A percentile compares a stretch with the other conserved stretches of the same genome.
Conservation (phyloP, 1,140 invertebrate genomes). For the Linepithema humile region DNA sequence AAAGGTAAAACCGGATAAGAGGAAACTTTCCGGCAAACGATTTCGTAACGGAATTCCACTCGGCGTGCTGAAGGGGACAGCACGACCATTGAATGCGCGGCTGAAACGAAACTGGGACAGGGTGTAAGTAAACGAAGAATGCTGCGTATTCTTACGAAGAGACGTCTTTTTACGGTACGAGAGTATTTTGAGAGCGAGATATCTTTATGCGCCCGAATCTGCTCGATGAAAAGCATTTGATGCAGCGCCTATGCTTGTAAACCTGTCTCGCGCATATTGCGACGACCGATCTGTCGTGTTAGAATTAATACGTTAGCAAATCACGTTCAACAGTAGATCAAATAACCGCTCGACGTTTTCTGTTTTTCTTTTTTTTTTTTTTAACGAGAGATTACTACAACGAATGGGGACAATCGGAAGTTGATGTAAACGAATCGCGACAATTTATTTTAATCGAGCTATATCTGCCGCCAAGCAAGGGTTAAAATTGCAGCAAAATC, state of each 20-base stretch:
- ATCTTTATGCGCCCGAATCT: constrained; percentile 1
- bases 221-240: not conserved
- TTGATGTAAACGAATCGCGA: constrained; percentile 27
- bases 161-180: constrained; percentile 20
- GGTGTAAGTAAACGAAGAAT: constrained; percentile 40
- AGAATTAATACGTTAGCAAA: not conserved
- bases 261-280: not conserved
- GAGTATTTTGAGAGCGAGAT: not conserved
- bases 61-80: constrained; percentile 26
- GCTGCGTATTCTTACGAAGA: constrained; percentile 32
- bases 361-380: too few species aligned
- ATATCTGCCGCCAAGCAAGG: constrained; percentile 17
- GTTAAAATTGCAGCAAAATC: constrained; percentile 41
- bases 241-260: not conserved
- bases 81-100: constrained; percentile 41
- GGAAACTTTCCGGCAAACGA: constrained; percentile 49
- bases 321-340: too few species aligned
- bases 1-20: constrained; percentile 12
- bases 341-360: too few species aligned
- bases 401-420: not conserved
- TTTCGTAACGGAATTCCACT: constrained; percentile 55
- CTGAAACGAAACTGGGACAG: constrained; percentile 19
- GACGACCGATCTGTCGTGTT: not conserved
- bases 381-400: not conserved
- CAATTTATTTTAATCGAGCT: constrained; percentile 15